Evolutionary conservation across 2,888 invertebrate genomes (phyloP), one percentile per base, ranked within the genome.

Genomic region (Eupithecia subumbrata): DNA sequence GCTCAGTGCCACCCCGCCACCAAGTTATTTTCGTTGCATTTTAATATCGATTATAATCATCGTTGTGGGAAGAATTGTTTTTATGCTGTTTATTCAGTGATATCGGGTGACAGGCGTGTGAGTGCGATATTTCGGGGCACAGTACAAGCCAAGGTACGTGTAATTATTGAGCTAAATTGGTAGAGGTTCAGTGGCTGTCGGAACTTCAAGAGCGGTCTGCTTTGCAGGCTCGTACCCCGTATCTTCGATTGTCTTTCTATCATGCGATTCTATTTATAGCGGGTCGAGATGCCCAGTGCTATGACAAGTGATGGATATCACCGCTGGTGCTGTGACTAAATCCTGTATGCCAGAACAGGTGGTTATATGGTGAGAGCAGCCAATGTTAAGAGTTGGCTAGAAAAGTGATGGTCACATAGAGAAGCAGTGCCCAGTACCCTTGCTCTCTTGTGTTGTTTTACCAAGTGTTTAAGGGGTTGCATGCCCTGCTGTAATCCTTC

Each of bases 31-130:
- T 91, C 87, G 84, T 87, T 90, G 87, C 83, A 83, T 84, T n/a
- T n/a, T 85, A 85, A 85, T 93, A 94, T 94, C 91, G 94, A 94
- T 94, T 93, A 92, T 92, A 22, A 22, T 88, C 87, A 89, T 88
- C 86, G 87, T 85, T 86, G 87, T 83, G 82, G 86, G 88, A 87
- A 83, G 78, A 83, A 87, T 73, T 90, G 90, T 91, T 89, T 92
- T 88, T 86, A 92, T 92, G 92, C 91, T 89, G 92, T 92, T 91
- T 90, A 91, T 91, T 90, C 91, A 92, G 90, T 90, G 89, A 84
- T 82, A 84, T 88, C 86, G 86, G 86, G 86, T 88, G 88, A 88
- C 87, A 86, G 88, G 87, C 87, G 85, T 86, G 82, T 85, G 84
- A 90, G 88, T 89, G 84, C 88, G 88, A 89, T 89, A 92, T 93